Base-by-base conservation (phyloP, 2,113 vertebrate genomes). In the Chaetops frenatus region DNA sequence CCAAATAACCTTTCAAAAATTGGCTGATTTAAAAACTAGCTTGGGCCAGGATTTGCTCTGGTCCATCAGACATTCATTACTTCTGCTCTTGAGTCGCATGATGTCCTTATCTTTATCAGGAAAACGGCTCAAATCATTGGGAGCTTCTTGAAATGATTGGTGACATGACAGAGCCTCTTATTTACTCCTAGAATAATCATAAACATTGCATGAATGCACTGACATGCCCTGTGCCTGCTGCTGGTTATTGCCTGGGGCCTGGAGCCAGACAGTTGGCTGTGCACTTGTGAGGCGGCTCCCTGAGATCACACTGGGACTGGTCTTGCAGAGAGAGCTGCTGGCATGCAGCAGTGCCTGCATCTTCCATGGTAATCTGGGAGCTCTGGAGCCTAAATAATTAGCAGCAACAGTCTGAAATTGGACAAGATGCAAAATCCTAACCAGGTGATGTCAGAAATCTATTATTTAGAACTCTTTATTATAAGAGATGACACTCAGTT, bases 1-100 rank as follows among this genome's bases (percentile, higher is more conserved):
- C 70, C 93, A 91, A 92, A 85, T 92, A 94, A 61, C 74, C 70
- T 92, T 85, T 79, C 87, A 87, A 72, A 95, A 95, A 60, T 7
- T 45, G 62, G 31, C 62, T 3, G 9, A 62, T 73, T 91, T 67
- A 35, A 81, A 81, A 91, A 69, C 50, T 53, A 62, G 23, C 73
- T 70, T 54, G 71, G 67, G 60, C 64, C 79, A 81, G 74, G 79
- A 92, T 95, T 95, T 88, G 76, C 72, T 90, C 69, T 84, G 83
- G 81, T 91, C 86, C 53, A 27, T 86, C 72, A 73, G 76, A 40
- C 44, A 23, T 80, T 83, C 12, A 5, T 95, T 93, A 74, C 58
- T 94, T 85, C 81, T 91, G 73, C 71, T 93, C 38, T 71, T 40
- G 24, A 83, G 58, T 80, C 86, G 85, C 79, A 40, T 6, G 0